Evolutionary conservation across 2,797 vertebrate genomes (phyloP).

Genomic region (Alfaro cultratus): DNA sequence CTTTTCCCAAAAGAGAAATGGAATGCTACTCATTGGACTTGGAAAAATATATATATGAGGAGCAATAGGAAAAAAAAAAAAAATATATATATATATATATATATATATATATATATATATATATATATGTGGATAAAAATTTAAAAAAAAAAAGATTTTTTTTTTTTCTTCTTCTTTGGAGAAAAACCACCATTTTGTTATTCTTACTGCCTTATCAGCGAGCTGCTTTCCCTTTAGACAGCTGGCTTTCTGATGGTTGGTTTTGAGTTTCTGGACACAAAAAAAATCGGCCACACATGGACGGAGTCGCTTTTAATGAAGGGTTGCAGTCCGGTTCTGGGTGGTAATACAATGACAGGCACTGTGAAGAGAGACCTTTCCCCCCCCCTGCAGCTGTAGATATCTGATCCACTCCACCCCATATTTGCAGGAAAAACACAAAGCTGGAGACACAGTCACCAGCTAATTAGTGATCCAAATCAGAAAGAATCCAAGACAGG

Average conservation of each 20-base stretch:
- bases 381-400: slow-evolving; percentile 47
- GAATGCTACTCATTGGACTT: slow-evolving; percentile 46
- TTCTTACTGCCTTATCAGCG: slow-evolving; percentile 74
- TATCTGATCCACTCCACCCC: slow-evolving; percentile 65
- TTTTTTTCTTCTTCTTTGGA: not conserved
- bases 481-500: slow-evolving; percentile 54
- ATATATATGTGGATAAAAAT: no score
- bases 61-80: slow-evolving; percentile 45
- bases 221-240: slow-evolving; percentile 60
- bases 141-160: no score
- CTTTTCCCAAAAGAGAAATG: slow-evolving; percentile 55
- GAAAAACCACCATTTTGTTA: slow-evolving; percentile 45
- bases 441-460: slow-evolving; percentile 46
- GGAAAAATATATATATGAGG: slow-evolving; percentile 33
- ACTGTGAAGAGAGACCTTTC: slow-evolving; percentile 66
- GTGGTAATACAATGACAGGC: slow-evolving; percentile 70
- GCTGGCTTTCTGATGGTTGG: slow-evolving; percentile 67
- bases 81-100: no score
- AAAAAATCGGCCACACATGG: slow-evolving; percentile 55
- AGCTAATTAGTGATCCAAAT: slow-evolving; percentile 63
- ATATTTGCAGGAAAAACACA: slow-evolving; percentile 49
- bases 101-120: no score
- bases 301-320: slow-evolving; percentile 56
- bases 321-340: slow-evolving; percentile 50
- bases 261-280: slow-evolving; percentile 74